Evolutionary conservation across 1,140 invertebrate genomes (phyloP), one percentile per base, ranked within the genome.

Genomic region (Calycopis cecrops): DNA sequence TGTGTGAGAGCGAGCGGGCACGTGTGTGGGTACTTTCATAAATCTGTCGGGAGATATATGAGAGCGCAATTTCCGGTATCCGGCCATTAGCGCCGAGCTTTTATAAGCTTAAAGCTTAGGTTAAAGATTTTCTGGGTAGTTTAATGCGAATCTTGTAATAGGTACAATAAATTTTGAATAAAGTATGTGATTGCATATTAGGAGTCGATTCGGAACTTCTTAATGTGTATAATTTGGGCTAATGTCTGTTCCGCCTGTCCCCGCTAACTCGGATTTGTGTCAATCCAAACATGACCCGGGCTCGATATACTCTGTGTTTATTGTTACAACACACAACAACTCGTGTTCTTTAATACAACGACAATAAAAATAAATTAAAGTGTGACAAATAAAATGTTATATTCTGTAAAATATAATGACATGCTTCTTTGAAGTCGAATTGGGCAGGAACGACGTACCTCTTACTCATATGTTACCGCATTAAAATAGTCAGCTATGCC

Each of bases 61-160:
- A 92, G 92, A 91, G 92, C 92, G 93, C 92, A 93, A 93, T 93
- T 93, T 93, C 92, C 92, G 91, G 92, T 92, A 93, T 93, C 92
- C 92, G 92, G 92, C 92, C 92, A 93, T 93, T 93, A 93, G 92
- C 91, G 91, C 87, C 84, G 86, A 88, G 87, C 87, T 88, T 88
- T 88, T 88, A 88, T 88, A 88, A 88, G 87, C 86, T 88, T 88
- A 88, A 85, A 88, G 84, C 87, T 87, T 86, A 86, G 85, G 87
- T 88, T 88, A 88, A 88, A 88, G 87, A 88, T 88, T 88, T 90
- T 89, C 89, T 87, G 84, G 84, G 84, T 87, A 87, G 80, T 87
- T 87, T 85, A 84, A 85, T 87, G 79, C 75, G 84, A 87, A 87
- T 87, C 84, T 87, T 87, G 81, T 87, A 87, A 87, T 87, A 87